These are phyloP conservation scores for Eledona agricola DNA, from an alignment of 2,888 invertebrate species.

Conservation along the genomic window DNA sequence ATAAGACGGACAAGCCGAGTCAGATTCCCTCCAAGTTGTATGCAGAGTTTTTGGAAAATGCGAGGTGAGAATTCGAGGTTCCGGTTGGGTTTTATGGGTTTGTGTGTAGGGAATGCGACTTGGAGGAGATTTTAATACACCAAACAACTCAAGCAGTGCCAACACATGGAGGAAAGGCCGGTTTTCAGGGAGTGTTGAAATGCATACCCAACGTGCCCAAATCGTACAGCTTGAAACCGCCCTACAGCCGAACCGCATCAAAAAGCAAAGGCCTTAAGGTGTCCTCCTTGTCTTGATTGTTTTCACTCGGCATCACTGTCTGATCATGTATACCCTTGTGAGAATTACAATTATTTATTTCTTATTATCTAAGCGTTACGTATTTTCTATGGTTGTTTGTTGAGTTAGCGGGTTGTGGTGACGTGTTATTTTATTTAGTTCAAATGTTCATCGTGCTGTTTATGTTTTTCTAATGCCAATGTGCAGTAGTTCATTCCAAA, in stretches of 20 bases:
- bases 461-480: conserved; percentile 27
- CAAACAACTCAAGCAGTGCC: conserved; percentile 57
- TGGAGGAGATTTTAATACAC: conserved; percentile 74
- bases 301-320: conserved; percentile 8
- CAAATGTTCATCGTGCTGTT: conserved; percentile 8
- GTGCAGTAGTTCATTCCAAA: conserved; percentile 20
- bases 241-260: conserved; percentile 39
- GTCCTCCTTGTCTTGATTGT: conserved; percentile 42
- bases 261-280: conserved; percentile 45
- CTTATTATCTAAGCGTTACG: conserved; percentile 4
- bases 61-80: conserved; percentile 61
- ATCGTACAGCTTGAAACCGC: conserved; percentile 40
- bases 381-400: conserved; percentile 7
- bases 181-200: conserved; percentile 58
- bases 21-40: conserved; percentile 67
- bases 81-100: neutral
- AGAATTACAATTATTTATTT: conserved; percentile 25
- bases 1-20: conserved; percentile 73
- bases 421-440: conserved; percentile 13
- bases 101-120: conserved; percentile 70
- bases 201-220: conserved; percentile 56
- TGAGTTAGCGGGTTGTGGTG: conserved; percentile 22
- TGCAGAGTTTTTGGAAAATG: conserved; percentile 69
- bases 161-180: conserved; percentile 43
- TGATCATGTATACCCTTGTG: conserved; percentile 24